Base-by-base conservation (phyloP, 1,140 invertebrate genomes). In the Dinothrombium tinctorium region DNA sequence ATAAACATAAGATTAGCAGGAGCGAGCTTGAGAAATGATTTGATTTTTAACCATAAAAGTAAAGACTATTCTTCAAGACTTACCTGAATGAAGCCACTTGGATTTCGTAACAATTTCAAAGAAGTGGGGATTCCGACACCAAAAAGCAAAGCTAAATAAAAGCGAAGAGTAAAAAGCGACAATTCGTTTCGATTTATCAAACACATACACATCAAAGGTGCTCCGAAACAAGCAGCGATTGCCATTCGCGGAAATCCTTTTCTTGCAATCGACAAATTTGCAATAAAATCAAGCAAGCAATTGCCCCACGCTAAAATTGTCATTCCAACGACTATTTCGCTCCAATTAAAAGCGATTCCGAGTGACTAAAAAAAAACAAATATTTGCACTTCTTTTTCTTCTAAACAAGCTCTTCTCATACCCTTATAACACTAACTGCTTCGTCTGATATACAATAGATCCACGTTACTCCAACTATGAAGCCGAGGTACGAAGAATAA, bases 261-360 rank as follows among this genome's bases (percentile, higher is more conserved):
- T 40, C 60, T 60, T 0, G 73, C 69, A 47, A 73, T 66, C 14
- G 67, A 51, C 1, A 68, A 53, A 49, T 76, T 70, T 2, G 73
- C 62, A 47, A 76, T 65, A 19, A 73, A 58, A 64, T 76, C 72
- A 22, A 50, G 44, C n/a, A 76, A 56, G 53, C 68, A 70, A 54
- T 76, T 76, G 24, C 71, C 71, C 71, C 71, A 73, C 0, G 73
- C 70, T 17, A 76, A 59, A 29, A 74, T 58, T 9, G 71, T 74
- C 37, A 76, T 58, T 33, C 73, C 73, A 7, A 76, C 56, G 54
- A 73, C 69, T 31, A 66, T 64, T 48, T 69, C 62, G 48, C 66
- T 69, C 36, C 72, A 65, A 43, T 63, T 59, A 41, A 69, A 64
- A 9, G 66, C 64, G 38, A 66, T 58, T 32, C 70, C 71, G 48